Percentiles rank a stretch among this genome's conserved stretches.
phyloP scores from a whole-genome alignment of 2,797 vertebrate species.

The Merluccius polli region DNA sequence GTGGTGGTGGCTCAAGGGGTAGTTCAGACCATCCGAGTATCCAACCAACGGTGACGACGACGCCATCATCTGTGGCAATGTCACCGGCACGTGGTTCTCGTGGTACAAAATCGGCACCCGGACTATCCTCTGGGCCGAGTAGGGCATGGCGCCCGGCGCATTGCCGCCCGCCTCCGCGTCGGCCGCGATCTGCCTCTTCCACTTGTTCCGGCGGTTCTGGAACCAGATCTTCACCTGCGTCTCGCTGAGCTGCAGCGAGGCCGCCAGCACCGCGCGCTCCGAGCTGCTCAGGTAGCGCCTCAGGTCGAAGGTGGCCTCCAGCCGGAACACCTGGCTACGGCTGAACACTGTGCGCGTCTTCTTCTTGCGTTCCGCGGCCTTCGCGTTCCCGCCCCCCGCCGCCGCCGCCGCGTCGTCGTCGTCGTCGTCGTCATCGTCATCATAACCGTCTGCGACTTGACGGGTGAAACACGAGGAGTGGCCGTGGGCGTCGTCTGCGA shows the following conservation, averaged over 20 bases:
- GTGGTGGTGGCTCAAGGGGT: constrained; percentile 67
- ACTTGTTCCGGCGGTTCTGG: constrained; percentile 83
- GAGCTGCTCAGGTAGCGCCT: constrained; percentile 80
- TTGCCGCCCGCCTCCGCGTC: constrained; percentile 71
- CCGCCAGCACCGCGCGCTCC: constrained; percentile 70
- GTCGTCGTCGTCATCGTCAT: background rate
- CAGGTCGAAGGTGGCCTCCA: constrained; percentile 88
- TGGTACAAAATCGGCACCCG: constrained; percentile 85
- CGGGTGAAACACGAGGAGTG: no score
- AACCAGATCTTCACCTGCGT: constrained; percentile 87
- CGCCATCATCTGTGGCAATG: constrained; percentile 28
- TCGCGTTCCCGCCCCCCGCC: constrained; percentile 43
- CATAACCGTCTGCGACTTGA: no score
- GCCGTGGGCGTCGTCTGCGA: constrained; percentile 41
- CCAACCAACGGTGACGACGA: constrained; percentile 28
- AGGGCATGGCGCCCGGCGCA: constrained; percentile 3
- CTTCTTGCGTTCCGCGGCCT: constrained; percentile 71
- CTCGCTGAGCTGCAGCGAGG: constrained; percentile 76
- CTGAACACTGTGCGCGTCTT: constrained; percentile 86
- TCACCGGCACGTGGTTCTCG: constrained; percentile 64
- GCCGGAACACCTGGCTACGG: constrained; percentile 85
- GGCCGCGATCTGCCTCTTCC: constrained; percentile 81
- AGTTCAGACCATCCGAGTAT: constrained; percentile 64
- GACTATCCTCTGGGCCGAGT: constrained; percentile 71
- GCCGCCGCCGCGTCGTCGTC: constrained; percentile 40